Conservation (phyloP, 2,888 invertebrate species). For the Coleophora flavipennella region DNA sequence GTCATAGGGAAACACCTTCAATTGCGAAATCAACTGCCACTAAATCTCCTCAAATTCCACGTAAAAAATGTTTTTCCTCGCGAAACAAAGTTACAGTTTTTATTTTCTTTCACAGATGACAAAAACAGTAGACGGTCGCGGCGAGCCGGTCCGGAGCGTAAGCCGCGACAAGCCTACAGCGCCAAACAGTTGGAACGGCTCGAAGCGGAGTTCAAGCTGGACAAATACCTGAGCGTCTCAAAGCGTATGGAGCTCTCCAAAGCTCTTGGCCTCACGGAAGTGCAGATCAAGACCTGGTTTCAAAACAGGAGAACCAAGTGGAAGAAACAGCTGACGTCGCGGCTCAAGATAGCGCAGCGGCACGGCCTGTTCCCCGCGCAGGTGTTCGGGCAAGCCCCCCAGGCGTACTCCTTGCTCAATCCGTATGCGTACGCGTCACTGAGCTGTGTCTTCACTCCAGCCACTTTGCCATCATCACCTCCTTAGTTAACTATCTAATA, state of each 20-base stretch:
- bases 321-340: constrained; percentile 95
- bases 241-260: constrained; percentile 95
- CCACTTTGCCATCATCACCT: constrained; percentile 57
- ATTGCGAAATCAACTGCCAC: no score
- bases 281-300: constrained; percentile 98
- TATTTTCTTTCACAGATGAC: constrained; percentile 71
- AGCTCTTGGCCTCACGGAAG: constrained; percentile 89
- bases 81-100: no score
- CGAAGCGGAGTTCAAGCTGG: constrained; percentile 94
- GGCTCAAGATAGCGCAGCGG: constrained; percentile 90
- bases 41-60: no score
- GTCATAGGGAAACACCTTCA: no score
- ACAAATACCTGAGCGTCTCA: constrained; percentile 96
- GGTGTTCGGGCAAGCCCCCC: constrained; percentile 75
- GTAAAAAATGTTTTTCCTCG: no score
- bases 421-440: constrained; percentile 76
- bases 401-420: constrained; percentile 75
- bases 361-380: constrained; percentile 84
- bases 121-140: constrained; percentile 86
- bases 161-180: constrained; percentile 97
- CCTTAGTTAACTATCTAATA: constrained; percentile 23
- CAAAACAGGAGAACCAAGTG: constrained; percentile 96
- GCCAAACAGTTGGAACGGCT: constrained; percentile 92
- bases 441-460: constrained; percentile 72
- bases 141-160: constrained; percentile 91